phyloP scores from a whole-genome alignment of 1,140 invertebrate genomes.

The Tetranychus urticae region DNA sequence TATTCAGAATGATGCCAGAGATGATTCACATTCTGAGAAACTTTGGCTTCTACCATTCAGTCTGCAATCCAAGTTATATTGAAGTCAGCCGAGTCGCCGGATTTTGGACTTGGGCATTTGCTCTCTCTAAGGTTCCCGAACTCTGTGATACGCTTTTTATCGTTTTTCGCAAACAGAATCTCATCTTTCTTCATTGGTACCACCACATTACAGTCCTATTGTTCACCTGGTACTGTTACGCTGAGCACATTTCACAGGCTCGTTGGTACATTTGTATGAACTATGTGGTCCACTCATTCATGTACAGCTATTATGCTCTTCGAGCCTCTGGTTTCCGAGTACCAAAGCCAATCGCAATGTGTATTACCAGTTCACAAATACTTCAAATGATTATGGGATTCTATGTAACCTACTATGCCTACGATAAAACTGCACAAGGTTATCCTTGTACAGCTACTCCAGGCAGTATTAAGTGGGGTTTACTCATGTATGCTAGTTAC shows the following conservation, averaged over 20 bases:
- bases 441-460: slow-evolving; percentile 58
- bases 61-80: slow-evolving; percentile 75
- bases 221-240: slow-evolving; percentile 92
- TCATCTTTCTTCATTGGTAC: slow-evolving; percentile 90
- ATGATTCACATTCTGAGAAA: slow-evolving; percentile 56
- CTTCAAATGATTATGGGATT: slow-evolving; percentile 26
- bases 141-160: slow-evolving; percentile 93
- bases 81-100: slow-evolving; percentile 62
- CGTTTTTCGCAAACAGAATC: slow-evolving; percentile 74
- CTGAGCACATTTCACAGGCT: slow-evolving; percentile 79
- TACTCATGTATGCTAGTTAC: slow-evolving; percentile 44
- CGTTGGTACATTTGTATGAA: slow-evolving; percentile 99
- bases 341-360: slow-evolving; percentile 25
- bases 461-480: slow-evolving; percentile 61
- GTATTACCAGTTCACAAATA: slow-evolving; percentile 28
- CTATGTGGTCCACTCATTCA: slow-evolving; percentile 85
- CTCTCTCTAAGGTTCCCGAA: slow-evolving; percentile 76
- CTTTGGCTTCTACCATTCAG: slow-evolving; percentile 73
- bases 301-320: slow-evolving; percentile 54
- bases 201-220: slow-evolving; percentile 46
- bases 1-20: slow-evolving; percentile 55
- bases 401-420: slow-evolving; percentile 17
- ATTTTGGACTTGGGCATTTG: slow-evolving; percentile 91
- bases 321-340: slow-evolving; percentile 23
- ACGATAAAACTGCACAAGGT: slow-evolving; percentile 35